phyloP scores from a whole-genome alignment of 2,888 invertebrate species.

The Drosophila melanosoma region DNA sequence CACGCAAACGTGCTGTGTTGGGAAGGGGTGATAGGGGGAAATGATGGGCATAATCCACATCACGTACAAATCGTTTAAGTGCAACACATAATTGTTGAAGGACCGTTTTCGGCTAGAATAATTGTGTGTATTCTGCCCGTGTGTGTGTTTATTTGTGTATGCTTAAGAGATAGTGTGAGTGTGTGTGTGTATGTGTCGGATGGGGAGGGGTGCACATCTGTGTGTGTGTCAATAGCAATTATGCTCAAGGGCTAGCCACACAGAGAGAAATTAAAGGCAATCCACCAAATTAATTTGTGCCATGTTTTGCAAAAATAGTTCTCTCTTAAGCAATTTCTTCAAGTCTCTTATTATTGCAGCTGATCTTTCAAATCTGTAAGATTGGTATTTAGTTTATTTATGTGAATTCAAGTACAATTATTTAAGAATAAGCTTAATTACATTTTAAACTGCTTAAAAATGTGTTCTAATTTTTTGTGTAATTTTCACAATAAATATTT shows the following conservation, averaged over 20 bases:
- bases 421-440: not conserved
- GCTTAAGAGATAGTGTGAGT: conserved; percentile 10
- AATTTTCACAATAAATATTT: not conserved
- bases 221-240: conserved; percentile 70
- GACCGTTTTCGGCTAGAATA: conserved; percentile 56
- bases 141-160: not conserved
- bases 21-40: not conserved
- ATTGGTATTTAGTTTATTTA: not conserved
- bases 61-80: conserved; percentile 80
- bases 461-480: not conserved
- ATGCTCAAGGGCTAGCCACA: conserved; percentile 33
- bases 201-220: conserved; percentile 9
- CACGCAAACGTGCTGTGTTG: conserved; percentile 59
- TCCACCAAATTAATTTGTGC: not conserved
- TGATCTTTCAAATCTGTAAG: not conserved
- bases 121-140: conserved; percentile 28
- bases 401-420: not conserved
- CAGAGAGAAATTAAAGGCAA: conserved; percentile 16
- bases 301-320: not conserved
- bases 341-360: not conserved
- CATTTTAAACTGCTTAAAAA: not conserved
- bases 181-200: conserved; percentile 7
- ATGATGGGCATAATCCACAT: conserved; percentile 36
- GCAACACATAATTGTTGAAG: conserved; percentile 77
- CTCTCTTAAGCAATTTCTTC: not conserved